phyloP scores from a whole-genome alignment of 2,888 invertebrate genomes.

The Agriopis marginaria region DNA sequence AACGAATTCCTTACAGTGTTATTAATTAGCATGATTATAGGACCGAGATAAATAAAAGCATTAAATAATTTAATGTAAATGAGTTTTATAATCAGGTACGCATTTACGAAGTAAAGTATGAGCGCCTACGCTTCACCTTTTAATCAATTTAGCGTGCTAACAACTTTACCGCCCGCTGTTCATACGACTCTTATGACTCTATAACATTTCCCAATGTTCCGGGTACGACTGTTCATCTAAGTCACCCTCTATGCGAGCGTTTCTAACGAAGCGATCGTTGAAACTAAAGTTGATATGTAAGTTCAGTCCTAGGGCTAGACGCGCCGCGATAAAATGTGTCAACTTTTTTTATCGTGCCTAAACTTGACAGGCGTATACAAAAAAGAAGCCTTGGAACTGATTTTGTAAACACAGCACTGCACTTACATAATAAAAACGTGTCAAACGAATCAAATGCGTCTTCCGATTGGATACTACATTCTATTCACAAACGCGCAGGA shows the following conservation, averaged over 20 bases:
- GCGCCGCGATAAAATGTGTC: too few species aligned
- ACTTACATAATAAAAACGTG: too few species aligned
- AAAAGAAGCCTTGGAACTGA: too few species aligned
- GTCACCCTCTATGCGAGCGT: conserved; percentile 3
- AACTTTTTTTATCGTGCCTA: too few species aligned
- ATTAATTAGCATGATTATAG: too few species aligned
- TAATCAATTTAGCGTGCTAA: conserved; percentile 75
- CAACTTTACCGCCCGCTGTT: conserved; percentile 64
- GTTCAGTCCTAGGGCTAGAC: not conserved
- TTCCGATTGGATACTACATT: too few species aligned
- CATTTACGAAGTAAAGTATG: conserved; percentile 51
- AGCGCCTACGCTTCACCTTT: conserved; percentile 53
- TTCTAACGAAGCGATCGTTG: not conserved
- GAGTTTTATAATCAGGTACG: conserved; percentile 40
- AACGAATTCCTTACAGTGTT: too few species aligned
- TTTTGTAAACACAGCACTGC: too few species aligned
- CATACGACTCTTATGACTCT: conserved; percentile 63
- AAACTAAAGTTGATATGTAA: not conserved
- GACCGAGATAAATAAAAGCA: conserved; percentile 19
- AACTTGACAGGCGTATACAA: too few species aligned
- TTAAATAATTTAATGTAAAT: conserved; percentile 44
- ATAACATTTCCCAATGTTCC: conserved; percentile 51
- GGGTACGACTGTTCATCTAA: conserved; percentile 12
- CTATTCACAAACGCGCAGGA: too few species aligned
- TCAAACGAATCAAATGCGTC: too few species aligned